Conservation (phyloP, 2,797 vertebrate genomes). For the Arnoldichthys spilopterus region DNA sequence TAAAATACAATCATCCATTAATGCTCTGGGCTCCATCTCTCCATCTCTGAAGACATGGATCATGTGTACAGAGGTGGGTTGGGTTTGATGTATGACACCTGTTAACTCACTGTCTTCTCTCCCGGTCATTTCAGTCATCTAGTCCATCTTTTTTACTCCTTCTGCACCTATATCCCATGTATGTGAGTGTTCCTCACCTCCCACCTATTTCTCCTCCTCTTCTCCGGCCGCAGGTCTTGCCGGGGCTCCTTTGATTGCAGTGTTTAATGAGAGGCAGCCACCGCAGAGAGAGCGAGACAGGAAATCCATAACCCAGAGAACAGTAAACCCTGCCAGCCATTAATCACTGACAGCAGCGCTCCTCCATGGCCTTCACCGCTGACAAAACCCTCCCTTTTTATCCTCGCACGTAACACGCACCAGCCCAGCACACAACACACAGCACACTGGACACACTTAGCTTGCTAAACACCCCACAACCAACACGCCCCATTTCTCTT, state of each 20-base stretch:
- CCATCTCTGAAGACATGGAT: conserved; percentile 31
- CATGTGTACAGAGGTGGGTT: conserved; percentile 28
- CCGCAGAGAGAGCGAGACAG: conserved; percentile 62
- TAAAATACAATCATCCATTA: conserved; percentile 33
- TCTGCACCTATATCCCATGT: conserved; percentile 17
- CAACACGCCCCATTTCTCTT: not conserved
- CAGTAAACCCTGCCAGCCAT: conserved; percentile 65
- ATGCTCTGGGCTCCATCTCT: conserved; percentile 30
- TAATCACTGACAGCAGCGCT: conserved; percentile 64
- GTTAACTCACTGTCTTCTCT: conserved; percentile 53
- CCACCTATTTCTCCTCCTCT: conserved; percentile 16
- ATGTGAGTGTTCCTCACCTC: conserved; percentile 38
- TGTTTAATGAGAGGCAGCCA: conserved; percentile 67
- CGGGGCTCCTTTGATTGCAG: conserved; percentile 59
- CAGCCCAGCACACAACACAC: conserved; percentile 41
- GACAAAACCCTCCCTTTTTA: conserved; percentile 62
- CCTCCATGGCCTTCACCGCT: conserved; percentile 62
- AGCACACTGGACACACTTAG: conserved; percentile 43
- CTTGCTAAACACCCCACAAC: conserved; percentile 52
- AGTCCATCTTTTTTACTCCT: conserved; percentile 32
- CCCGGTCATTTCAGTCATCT: conserved; percentile 38
- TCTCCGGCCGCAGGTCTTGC: conserved; percentile 52
- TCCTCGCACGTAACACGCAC: conserved; percentile 48
- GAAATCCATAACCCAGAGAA: conserved; percentile 67
- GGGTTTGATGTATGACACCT: conserved; percentile 47